phyloP scores from a whole-genome alignment of 2,888 invertebrate species.

The Liposcelis brunnea region DNA sequence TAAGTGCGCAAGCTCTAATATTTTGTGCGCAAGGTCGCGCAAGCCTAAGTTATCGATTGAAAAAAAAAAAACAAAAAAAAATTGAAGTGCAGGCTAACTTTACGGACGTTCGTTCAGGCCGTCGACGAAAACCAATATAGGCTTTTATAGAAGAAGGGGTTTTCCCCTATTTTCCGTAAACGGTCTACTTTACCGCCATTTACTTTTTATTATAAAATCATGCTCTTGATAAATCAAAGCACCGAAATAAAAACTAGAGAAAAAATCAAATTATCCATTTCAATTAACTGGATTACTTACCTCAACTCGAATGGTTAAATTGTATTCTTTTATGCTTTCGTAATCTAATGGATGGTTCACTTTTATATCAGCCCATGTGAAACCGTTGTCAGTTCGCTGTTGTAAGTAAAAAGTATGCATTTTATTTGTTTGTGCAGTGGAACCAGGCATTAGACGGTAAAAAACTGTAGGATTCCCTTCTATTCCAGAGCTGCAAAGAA shows the following conservation, averaged over 20 bases:
- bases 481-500: conserved; percentile 66
- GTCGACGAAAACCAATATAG: no score
- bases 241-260: conserved; percentile 10
- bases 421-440: conserved; percentile 91
- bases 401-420: conserved; percentile 89
- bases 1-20: no score
- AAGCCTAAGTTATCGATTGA: no score
- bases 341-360: conserved; percentile 92
- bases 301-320: conserved; percentile 89
- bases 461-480: conserved; percentile 92
- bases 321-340: conserved; percentile 88
- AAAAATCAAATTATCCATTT: conserved; percentile 1
- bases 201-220: no score
- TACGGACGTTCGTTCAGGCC: no score
- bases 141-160: no score
- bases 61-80: no score
- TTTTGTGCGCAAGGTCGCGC: no score
- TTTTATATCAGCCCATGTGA: conserved; percentile 91
- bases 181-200: no score
- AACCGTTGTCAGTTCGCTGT: conserved; percentile 81
- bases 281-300: no score
- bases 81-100: no score
- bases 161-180: no score
- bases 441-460: conserved; percentile 88
- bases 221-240: conserved; percentile 13